These are phyloP conservation scores for Phaonia tiefii DNA, from an alignment of 2,888 invertebrate species.

Conservation along the genomic window DNA sequence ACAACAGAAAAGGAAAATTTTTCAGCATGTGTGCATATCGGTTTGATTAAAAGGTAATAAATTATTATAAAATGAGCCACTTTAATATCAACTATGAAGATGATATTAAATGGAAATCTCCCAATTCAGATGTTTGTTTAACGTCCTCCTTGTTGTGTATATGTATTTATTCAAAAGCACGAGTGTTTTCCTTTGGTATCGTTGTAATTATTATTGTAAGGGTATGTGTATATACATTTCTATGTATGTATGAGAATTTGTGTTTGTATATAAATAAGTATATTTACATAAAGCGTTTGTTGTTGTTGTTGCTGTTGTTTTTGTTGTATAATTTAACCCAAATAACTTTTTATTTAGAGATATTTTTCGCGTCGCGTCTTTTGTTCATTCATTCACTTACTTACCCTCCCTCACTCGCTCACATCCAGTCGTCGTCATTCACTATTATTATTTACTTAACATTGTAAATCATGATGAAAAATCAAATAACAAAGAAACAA, in stretches of 20 bases:
- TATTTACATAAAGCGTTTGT: background rate
- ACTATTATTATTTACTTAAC: slow-evolving; percentile 27
- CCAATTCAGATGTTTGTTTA: no score
- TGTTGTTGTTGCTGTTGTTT: background rate
- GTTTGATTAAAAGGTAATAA: no score
- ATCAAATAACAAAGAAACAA: slow-evolving; percentile 31
- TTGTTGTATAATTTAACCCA: slow-evolving; percentile 34
- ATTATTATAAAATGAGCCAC: no score
- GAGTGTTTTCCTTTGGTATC: slow-evolving; percentile 7
- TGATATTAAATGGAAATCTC: no score
- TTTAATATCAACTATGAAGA: no score
- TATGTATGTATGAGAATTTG: no score
- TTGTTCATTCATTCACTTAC: background rate
- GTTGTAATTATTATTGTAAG: background rate
- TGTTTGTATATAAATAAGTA: no score
- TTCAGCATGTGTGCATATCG: no score
- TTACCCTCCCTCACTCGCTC: background rate
- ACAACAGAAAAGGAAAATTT: no score
- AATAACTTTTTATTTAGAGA: slow-evolving; percentile 25
- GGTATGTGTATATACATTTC: no score
- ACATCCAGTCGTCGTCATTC: background rate
- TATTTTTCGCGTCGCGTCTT: background rate
- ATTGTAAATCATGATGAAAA: slow-evolving; percentile 47
- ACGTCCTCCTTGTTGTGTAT: no score
- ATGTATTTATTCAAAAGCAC: slow-evolving; percentile 13